Base-by-base conservation (phyloP, 2,797 vertebrate species). In the Anabacerthia variegaticeps region DNA sequence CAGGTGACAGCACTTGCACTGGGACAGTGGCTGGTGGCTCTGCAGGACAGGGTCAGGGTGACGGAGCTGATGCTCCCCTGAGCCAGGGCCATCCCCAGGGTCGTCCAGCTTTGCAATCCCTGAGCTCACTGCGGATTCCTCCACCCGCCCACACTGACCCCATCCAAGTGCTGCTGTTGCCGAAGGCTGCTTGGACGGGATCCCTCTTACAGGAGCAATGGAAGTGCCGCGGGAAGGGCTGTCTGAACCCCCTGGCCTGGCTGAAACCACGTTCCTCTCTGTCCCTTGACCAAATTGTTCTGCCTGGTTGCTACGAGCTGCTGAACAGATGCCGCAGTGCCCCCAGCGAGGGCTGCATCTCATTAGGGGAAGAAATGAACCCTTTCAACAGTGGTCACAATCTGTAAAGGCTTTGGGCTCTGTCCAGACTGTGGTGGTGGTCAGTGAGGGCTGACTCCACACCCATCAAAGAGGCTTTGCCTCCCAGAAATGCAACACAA, bases 301-400 rank as follows among this genome's bases (percentile, higher is more conserved):
- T 48, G 80, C 63, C 58, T n/a, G 83, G 54, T 10, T 75, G 82
- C 91, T 81, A 85, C 3, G 74, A 86, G 93, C 88, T 81, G 89
- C 90, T 43, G 67, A 87, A 86, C 89, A 95, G 94, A 89, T 76
- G 94, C 92, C 78, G 52, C 13, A 44, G 46, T 93, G 86, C 91
- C 92, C 92, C 86, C 94, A 83, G 92, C 37, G 4, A 95, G 87
- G 93, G 56, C 89, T 93, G 94, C 89, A 67, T 91, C 93, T 95
- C 86, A 30, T 92, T 95, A 96, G 66, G 87, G 68, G 84, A 91
- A 94, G 91, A 92, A 96, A 96, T 37, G 92, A 95, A 93, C 81
- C 81, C 94, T 94, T 96, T 94, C 90, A 95, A 10, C 71, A 43
- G 92, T 3, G 92, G 83, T 51, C 88, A 93, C 77, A 65, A 63